Evolutionary conservation across 2,888 invertebrate species (phyloP).

Genomic region (Drosophila prolongata): DNA sequence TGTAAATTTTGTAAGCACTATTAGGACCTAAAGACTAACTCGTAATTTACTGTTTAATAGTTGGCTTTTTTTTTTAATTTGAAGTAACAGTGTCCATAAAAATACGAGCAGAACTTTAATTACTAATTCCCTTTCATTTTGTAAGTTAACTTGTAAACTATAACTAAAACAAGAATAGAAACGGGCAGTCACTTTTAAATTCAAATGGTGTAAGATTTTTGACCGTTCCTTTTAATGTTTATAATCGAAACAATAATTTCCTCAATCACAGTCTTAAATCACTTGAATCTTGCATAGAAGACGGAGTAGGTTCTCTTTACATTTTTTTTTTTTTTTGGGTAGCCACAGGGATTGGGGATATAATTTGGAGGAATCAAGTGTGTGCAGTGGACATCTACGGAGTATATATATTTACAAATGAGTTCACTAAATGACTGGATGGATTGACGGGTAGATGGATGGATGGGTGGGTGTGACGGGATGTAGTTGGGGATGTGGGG

Average conservation of each 20-base stretch:
- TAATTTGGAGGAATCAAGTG: conserved; percentile 38
- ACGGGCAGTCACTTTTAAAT: background rate
- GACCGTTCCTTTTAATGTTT: too few relatives aligned
- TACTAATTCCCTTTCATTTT: too few relatives aligned
- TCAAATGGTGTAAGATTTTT: too few relatives aligned
- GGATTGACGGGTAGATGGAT: background rate
- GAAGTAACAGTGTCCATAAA: too few relatives aligned
- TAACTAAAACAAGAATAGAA: background rate
- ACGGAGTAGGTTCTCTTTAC: conserved; percentile 15
- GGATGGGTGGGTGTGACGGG: background rate
- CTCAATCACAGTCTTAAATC: conserved; percentile 24
- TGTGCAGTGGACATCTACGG: conserved; percentile 37
- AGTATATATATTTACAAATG: conserved; percentile 38
- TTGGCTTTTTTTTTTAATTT: too few relatives aligned
- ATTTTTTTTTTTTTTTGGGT: conserved; percentile 7
- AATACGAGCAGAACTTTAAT: too few relatives aligned
- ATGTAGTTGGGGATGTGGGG: background rate
- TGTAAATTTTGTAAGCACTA: too few relatives aligned
- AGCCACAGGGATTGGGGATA: conserved; percentile 17
- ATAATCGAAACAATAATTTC: conserved; percentile 1
- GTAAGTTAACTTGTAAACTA: background rate
- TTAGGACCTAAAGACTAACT: too few relatives aligned
- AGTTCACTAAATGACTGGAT: conserved; percentile 3
- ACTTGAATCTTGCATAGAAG: conserved; percentile 74
- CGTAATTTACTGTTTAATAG: too few relatives aligned